phyloP scores from a whole-genome alignment of 2,888 invertebrate genomes.

The Apamea epomidion region DNA sequence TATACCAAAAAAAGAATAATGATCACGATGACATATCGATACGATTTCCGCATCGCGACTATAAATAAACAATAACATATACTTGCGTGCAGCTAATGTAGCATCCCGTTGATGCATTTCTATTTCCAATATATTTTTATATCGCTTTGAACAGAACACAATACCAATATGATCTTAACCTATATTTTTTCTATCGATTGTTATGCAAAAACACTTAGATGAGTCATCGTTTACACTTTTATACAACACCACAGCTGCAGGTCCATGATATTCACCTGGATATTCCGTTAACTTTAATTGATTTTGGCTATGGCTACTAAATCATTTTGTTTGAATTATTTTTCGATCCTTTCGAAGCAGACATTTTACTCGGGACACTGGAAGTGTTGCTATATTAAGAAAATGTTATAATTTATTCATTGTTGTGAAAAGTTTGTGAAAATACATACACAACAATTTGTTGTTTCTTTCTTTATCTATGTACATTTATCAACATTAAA shows the following conservation, averaged over 20 bases:
- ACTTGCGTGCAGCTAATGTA: constrained; percentile 80
- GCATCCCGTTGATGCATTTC: constrained; percentile 77
- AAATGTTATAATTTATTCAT: constrained; percentile 11
- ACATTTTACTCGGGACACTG: constrained; percentile 85
- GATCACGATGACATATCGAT: constrained; percentile 86
- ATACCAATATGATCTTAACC: constrained; percentile 88
- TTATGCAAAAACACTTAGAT: constrained; percentile 89
- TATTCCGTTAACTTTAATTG: constrained; percentile 75
- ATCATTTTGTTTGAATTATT: constrained; percentile 82
- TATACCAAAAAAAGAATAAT: constrained; percentile 83
- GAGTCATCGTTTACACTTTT: constrained; percentile 80
- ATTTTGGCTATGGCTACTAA: constrained; percentile 77
- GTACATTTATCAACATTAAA: background rate
- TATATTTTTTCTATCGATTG: constrained; percentile 90
- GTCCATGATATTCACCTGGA: constrained; percentile 83
- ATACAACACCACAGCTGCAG: constrained; percentile 70
- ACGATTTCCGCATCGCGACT: constrained; percentile 86
- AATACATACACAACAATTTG: background rate
- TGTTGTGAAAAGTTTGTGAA: background rate
- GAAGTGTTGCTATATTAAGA: constrained; percentile 69
- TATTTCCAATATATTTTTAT: constrained; percentile 81
- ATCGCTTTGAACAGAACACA: constrained; percentile 83
- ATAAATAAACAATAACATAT: constrained; percentile 87
- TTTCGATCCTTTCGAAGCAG: constrained; percentile 85
- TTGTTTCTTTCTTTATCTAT: background rate